A percentile compares a stretch with the other conserved stretches of the same genome.
phyloP scores from a whole-genome alignment of 2,888 invertebrate genomes.

The Scaptomyza caliginosa region DNA sequence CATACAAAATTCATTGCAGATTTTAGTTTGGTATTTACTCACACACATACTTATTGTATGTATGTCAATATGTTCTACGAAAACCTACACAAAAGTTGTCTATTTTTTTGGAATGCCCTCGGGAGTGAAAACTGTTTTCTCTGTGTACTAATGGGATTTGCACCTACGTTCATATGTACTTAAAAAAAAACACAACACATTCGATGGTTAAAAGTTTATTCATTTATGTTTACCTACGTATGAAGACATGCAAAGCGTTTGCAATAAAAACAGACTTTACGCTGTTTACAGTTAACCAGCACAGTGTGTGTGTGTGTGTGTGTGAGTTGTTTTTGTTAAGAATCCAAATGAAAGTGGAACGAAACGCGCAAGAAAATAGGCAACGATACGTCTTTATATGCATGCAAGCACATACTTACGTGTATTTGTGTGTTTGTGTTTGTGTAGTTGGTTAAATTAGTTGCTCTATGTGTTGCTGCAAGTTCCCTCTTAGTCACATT shows the following conservation, averaged over 20 bases:
- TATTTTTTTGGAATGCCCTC: constrained; percentile 32
- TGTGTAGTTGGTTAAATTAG: constrained; percentile 42
- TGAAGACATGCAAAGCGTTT: background rate
- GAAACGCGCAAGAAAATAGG: constrained; percentile 22
- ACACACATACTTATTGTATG: background rate
- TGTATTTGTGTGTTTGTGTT: background rate
- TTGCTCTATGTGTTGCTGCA: background rate
- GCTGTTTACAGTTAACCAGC: background rate
- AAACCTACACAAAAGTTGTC: constrained; percentile 23
- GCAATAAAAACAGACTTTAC: background rate
- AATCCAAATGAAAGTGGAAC: constrained; percentile 12
- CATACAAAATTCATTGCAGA: background rate
- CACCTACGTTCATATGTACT: constrained; percentile 4
- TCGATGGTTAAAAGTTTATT: background rate
- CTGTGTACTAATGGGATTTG: constrained; percentile 39
- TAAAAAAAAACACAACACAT: background rate
- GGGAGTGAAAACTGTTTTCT: constrained; percentile 32
- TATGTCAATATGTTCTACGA: constrained; percentile 26
- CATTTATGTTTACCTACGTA: background rate
- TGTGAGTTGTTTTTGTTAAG: constrained; percentile 12
- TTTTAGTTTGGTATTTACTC: background rate
- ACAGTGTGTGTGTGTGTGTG: background rate
- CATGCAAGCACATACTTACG: background rate
- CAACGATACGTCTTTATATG: constrained; percentile 19
- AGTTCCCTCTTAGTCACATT: constrained; percentile 5